Conservation (phyloP, 1,140 invertebrate species). For the Berghia stephanieae region DNA sequence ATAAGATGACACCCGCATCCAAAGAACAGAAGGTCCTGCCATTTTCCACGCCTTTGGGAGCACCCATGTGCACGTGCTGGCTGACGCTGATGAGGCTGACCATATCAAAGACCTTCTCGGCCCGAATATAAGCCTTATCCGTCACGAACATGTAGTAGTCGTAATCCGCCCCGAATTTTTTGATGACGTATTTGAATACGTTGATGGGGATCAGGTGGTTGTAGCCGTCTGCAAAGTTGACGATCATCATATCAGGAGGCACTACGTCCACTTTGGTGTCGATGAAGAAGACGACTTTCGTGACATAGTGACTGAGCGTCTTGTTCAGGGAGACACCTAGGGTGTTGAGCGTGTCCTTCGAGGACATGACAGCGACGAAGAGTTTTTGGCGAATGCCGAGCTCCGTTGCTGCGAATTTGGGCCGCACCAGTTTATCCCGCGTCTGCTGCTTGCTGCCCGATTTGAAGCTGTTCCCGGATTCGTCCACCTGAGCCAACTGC, state of each 20-base stretch:
- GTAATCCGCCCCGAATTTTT: constrained; percentile 87
- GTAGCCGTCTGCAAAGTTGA: constrained; percentile 62
- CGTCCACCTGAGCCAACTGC: constrained; percentile 26
- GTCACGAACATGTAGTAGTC: constrained; percentile 90
- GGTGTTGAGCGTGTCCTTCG: constrained; percentile 75
- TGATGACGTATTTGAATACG: constrained; percentile 86
- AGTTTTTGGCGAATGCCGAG: constrained; percentile 88
- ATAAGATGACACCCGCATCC: constrained; percentile 58
- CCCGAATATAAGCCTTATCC: constrained; percentile 83
- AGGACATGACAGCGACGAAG: constrained; percentile 85
- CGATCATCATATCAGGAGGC: constrained; percentile 54
- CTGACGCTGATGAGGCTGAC: constrained; percentile 83
- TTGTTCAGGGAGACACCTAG: constrained; percentile 81
- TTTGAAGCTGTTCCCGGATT: constrained; percentile 4
- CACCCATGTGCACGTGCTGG: constrained; percentile 81
- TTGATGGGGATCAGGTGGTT: constrained; percentile 67
- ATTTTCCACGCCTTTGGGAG: constrained; percentile 52
- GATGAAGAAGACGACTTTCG: constrained; percentile 81
- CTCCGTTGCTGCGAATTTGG: constrained; percentile 91
- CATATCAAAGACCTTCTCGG: constrained; percentile 75
- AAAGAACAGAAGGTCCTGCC: constrained; percentile 46
- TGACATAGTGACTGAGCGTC: constrained; percentile 80
- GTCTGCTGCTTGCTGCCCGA: not conserved
- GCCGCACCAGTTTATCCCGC: constrained; percentile 70
- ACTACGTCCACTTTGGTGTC: constrained; percentile 72